Conservation (phyloP, 1,140 invertebrate genomes). For the Phymorhynchus buccinoides region DNA sequence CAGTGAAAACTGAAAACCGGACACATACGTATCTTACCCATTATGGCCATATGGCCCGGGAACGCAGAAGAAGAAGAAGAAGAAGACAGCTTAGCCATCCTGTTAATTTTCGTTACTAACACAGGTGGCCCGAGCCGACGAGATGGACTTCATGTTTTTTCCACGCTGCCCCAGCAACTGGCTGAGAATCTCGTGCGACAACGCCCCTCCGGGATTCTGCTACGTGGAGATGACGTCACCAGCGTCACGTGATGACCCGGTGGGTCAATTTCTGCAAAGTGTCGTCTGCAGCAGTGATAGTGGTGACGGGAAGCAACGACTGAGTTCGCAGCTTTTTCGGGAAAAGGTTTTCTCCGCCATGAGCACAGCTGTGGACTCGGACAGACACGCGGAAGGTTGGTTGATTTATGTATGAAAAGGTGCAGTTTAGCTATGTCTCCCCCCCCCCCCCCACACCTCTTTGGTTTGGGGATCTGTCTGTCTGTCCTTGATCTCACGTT, state of each 20-base stretch:
- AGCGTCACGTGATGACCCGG: not conserved
- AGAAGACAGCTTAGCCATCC: too few relatives aligned
- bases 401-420: not conserved
- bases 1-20: too few relatives aligned
- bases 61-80: too few relatives aligned
- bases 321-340: not conserved
- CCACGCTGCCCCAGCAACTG: not conserved
- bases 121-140: conserved; percentile 7
- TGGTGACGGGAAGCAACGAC: not conserved
- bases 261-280: not conserved
- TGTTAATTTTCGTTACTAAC: too few relatives aligned
- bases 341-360: not conserved
- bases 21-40: too few relatives aligned
- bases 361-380: not conserved
- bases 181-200: not conserved
- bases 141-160: conserved; percentile 19
- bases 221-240: not conserved
- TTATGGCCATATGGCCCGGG: too few relatives aligned
- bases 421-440: too few relatives aligned
- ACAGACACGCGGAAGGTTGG: not conserved
- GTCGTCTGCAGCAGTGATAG: too few relatives aligned
- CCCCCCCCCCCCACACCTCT: too few relatives aligned
- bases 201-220: not conserved
- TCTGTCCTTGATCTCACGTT: too few relatives aligned
- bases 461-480: too few relatives aligned